phyloP scores from a whole-genome alignment of 2,888 invertebrate species.

The Periphyllus acericola region DNA sequence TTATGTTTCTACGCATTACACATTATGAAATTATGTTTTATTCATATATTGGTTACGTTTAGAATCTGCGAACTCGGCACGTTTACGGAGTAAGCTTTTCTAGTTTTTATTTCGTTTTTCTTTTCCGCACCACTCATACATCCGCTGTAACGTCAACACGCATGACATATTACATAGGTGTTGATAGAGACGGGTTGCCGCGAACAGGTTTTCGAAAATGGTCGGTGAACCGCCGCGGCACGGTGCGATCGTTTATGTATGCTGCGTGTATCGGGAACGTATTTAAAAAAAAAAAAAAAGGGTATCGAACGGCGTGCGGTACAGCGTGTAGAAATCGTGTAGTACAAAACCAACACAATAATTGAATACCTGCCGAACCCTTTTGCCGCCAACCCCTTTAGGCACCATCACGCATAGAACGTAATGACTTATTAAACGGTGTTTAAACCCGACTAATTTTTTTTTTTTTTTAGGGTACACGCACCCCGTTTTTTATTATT shows the following conservation, averaged over 20 bases:
- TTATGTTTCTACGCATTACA: too few species aligned
- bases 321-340: constrained; percentile 34
- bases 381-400: constrained; percentile 53
- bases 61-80: too few species aligned
- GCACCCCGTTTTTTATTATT: constrained; percentile 10
- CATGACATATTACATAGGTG: neutral
- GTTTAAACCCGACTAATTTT: constrained; percentile 59
- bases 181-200: neutral
- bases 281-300: constrained; percentile 9
- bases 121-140: neutral
- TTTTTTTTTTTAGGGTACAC: constrained; percentile 43
- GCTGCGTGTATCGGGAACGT: neutral
- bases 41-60: too few species aligned
- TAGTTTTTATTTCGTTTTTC: neutral
- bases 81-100: too few species aligned
- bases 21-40: too few species aligned
- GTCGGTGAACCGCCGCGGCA: too few species aligned
- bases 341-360: constrained; percentile 32
- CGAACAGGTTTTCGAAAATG: constrained; percentile 5
- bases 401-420: constrained; percentile 27
- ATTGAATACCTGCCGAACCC: constrained; percentile 60
- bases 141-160: too few species aligned
- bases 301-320: constrained; percentile 29
- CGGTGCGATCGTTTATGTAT: neutral
- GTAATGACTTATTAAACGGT: constrained; percentile 60